phyloP scores from a whole-genome alignment of 2,113 vertebrate genomes.

The Peromyscus leucopus region DNA sequence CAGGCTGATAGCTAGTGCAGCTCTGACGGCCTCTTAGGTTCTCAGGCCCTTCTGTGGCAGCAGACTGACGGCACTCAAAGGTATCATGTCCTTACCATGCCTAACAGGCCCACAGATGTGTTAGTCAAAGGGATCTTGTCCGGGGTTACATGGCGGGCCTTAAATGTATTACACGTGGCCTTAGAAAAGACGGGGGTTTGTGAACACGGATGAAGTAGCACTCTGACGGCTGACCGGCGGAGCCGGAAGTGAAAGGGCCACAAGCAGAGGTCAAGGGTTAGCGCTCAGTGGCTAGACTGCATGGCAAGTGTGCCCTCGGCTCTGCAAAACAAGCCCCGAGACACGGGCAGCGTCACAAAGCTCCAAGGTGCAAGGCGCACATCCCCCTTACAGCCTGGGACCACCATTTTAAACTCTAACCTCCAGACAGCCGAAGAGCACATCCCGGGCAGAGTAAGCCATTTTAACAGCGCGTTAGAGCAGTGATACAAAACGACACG shows the following conservation, averaged over 20 bases:
- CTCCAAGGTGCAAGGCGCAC: background rate
- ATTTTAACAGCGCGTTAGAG: conserved; percentile 8
- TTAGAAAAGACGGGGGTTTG: background rate
- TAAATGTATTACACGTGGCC: background rate
- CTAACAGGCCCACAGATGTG: background rate
- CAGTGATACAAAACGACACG: background rate
- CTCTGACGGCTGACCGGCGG: background rate
- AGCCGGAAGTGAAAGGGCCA: background rate
- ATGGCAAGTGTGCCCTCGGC: too few species aligned
- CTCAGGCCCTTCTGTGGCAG: background rate
- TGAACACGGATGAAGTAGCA: background rate
- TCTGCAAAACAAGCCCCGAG: background rate
- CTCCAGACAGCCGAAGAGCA: background rate
- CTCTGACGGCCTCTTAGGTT: background rate
- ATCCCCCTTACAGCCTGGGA: background rate
- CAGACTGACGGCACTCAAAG: background rate
- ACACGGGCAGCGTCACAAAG: background rate
- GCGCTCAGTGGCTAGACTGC: background rate
- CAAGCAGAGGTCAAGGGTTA: background rate
- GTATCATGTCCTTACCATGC: background rate
- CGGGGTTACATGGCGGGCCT: background rate
- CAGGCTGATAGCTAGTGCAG: background rate
- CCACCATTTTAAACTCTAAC: background rate
- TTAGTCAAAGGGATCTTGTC: background rate
- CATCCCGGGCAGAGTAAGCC: background rate